Evolutionary conservation across 2,113 vertebrate genomes (phyloP).

Genomic region (Larimichthys crocea): DNA sequence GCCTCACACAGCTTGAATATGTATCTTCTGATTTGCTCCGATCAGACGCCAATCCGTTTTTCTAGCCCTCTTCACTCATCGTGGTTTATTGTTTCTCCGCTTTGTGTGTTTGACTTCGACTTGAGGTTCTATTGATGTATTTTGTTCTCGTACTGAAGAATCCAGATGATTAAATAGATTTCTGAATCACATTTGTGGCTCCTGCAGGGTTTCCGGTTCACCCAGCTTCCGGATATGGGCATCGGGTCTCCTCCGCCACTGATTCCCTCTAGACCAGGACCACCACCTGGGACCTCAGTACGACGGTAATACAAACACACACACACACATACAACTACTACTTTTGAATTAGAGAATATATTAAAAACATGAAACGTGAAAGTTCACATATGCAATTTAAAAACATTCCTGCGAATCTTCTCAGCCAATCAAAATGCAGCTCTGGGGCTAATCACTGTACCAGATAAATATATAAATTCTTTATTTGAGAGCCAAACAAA

Average conservation of each 20-base stretch:
- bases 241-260: slow-evolving; percentile 95
- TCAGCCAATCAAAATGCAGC: slow-evolving; percentile 28
- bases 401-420: neutral
- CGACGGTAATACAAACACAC: slow-evolving; percentile 82
- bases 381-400: neutral
- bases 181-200: slow-evolving; percentile 13
- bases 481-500: neutral
- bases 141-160: neutral
- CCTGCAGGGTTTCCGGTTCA: slow-evolving; percentile 95
- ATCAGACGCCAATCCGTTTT: slow-evolving; percentile 8
- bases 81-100: neutral
- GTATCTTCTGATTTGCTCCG: neutral
- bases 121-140: neutral
- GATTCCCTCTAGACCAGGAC: slow-evolving; percentile 92
- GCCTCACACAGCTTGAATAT: neutral
- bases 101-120: neutral
- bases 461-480: neutral
- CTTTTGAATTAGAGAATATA: too few relatives aligned
- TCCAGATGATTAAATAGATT: neutral
- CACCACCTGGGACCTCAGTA: slow-evolving; percentile 90
- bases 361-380: too few relatives aligned
- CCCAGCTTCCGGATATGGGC: slow-evolving; percentile 98
- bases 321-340: too few relatives aligned
- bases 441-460: neutral
- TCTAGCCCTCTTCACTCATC: neutral